Base-by-base conservation (phyloP, 2,888 invertebrate genomes). In the Nymphalis polychloros region DNA sequence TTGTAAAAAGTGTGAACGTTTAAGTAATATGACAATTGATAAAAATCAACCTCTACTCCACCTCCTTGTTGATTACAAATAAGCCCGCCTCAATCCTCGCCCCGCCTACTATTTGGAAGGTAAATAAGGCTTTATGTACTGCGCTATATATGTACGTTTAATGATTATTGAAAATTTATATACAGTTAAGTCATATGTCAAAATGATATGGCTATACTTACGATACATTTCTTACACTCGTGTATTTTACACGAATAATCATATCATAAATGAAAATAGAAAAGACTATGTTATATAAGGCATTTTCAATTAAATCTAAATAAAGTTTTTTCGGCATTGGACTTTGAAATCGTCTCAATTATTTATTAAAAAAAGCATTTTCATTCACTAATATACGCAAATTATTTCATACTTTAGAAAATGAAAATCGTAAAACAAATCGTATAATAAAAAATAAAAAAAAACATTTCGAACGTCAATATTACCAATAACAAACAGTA, bases 41-140 rank as follows among this genome's bases (percentile, higher is more conserved):
- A 89, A 88, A 87, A 83, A 86, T 84, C 82, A 81, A 81, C 81
- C 82, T 84, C 83, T 80, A 82, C 86, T 87, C 87, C 89, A 85
- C 90, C 91, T 91, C 89, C 89, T 89, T 89, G 88, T 90, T 89
- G 87, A 90, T 88, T 86, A 84, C 84, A 89, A 89, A 89, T 87
- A 90, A 90, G 87, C 90, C 92, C 92, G 92, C 92, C 92, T 92
- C 87, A 81, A 86, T 84, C 82, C 81, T 85, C 81, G 90, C 92
- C 85, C 88, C 92, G 90, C 91, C 92, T 90, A 87, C 90, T 78
- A 80, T 80, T 80, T 80, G 80, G 84, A 55, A 85, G 84, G 88
- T 91, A 92, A 86, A 90, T 92, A 90, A 85, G 78, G 84, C 82
- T 85, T 87, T 87, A 84, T 90, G 85, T 86, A 86, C 84, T 82